Conservation (phyloP, 2,888 invertebrate genomes). For the Athrips mouffetella region DNA sequence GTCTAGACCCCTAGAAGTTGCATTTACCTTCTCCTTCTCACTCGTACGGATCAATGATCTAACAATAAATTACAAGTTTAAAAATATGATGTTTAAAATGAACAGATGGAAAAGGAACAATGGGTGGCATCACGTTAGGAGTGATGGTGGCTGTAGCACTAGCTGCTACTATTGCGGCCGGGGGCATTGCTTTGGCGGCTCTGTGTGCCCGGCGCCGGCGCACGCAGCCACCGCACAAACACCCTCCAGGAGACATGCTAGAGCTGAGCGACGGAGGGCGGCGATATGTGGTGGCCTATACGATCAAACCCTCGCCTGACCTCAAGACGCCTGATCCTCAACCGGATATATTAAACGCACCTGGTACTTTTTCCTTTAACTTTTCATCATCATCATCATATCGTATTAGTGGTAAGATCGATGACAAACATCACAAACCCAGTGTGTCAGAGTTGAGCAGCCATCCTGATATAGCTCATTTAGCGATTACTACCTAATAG, state of each 20-base stretch:
- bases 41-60: background rate
- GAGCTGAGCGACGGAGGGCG: conserved; percentile 88
- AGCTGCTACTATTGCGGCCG: conserved; percentile 53
- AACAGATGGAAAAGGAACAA: conserved; percentile 82
- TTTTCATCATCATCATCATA: no score
- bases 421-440: no score
- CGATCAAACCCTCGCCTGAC: conserved; percentile 83
- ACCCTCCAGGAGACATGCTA: conserved; percentile 74
- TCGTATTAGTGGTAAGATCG: no score
- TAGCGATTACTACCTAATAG: no score
- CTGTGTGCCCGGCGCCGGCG: conserved; percentile 57
- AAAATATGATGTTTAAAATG: no score
- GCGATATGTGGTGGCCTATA: conserved; percentile 91
- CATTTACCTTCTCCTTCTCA: no score
- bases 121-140: conserved; percentile 85
- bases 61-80: no score
- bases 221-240: conserved; percentile 59
- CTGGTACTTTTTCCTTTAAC: conserved; percentile 79
- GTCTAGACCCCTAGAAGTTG: no score
- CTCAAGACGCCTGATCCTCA: conserved; percentile 81
- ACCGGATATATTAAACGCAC: conserved; percentile 89
- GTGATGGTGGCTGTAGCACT: conserved; percentile 70
- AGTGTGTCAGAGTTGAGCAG: no score
- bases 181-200: conserved; percentile 55
- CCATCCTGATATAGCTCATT: no score